Evolutionary conservation across 2,888 invertebrate genomes (phyloP), one percentile per base, ranked within the genome.

Genomic region (Eupithecia dodoneata): DNA sequence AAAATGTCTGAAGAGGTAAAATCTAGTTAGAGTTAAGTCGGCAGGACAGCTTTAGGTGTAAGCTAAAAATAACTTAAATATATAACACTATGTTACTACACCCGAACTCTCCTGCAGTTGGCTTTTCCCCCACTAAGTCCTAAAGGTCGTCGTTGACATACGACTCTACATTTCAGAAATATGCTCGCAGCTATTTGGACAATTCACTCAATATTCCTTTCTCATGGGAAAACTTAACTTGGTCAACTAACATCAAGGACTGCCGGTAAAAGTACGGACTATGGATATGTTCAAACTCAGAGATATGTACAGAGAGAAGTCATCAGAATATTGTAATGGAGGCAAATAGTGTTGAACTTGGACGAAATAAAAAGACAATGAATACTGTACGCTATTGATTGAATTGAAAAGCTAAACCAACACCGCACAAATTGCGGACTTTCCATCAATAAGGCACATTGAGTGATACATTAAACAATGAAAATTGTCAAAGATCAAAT

Each of bases 191-290:
- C 41, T 44, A 71, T 71, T 52, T 42, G 42, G 18, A 71, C 71
- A 42, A 71, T 55, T 55, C 55, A 49, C 41, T 42, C 55, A 44
- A 52, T 41, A 55, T 42, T 42, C 55, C n/a, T 49, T 71, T 71
- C 71, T 55, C 55, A 55, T 49, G 71, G 52, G 71, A 71, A 71
- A 63, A 63, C 63, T 63, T 18, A 59, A 18, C 55, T 63, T 30
- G 63, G 63, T 63, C 63, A 30, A 63, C 30, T 4, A 63, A 63
- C 9, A 63, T 10, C 63, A 63, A 63, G 63, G 63, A 63, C n/a
- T 18, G 3, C 18, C 59, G 30, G 12, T 63, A 10, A 52, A 52
- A 52, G 10, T 30, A 30, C 30, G 2, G 10, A 63, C 63, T 63
- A 30, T 12, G 3, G n/a, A 55, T 9, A 18, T 18, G 10, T 59